These are phyloP conservation scores for Artibeus lituratus DNA, from an alignment of 2,797 vertebrate species.

Conservation along the genomic window DNA sequence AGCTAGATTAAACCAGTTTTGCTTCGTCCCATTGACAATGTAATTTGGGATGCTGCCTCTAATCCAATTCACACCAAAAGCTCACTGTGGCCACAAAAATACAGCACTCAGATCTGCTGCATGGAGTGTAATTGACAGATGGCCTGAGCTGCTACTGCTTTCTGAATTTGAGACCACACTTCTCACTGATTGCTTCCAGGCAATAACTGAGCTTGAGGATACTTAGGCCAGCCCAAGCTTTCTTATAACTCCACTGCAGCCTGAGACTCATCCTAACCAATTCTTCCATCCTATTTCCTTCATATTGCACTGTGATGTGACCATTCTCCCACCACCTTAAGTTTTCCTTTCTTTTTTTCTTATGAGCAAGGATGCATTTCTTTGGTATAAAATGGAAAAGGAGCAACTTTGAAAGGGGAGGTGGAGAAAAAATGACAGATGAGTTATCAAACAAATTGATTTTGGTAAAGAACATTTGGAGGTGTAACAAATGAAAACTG, in stretches of 20 bases:
- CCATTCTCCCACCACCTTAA: not conserved
- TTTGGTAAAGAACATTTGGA: not conserved
- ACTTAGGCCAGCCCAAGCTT: not conserved
- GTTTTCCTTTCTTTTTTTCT: not conserved
- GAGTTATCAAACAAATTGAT: not conserved
- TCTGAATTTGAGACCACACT: not conserved
- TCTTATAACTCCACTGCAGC: not conserved
- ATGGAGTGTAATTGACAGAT: not conserved
- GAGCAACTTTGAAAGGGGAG: not conserved
- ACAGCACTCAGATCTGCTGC: not conserved
- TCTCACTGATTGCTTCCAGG: not conserved
- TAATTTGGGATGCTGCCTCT: not conserved
- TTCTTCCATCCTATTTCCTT: not conserved
- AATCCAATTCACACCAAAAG: not conserved
- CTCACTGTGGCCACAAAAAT: not conserved
- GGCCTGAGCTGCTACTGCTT: not conserved
- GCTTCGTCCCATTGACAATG: not conserved
- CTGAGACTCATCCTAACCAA: not conserved
- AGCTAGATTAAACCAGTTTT: not conserved
- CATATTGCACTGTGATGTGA: not conserved
- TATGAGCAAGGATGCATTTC: not conserved
- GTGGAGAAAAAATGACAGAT: not conserved
- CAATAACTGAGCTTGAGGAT: not conserved
- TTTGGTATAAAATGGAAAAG: not conserved
- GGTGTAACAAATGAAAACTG: not conserved